A percentile compares a stretch with the other conserved stretches of the same genome.
Evolutionary conservation across 2,888 invertebrate species (phyloP).

Genomic region (Bellardia pandia): DNA sequence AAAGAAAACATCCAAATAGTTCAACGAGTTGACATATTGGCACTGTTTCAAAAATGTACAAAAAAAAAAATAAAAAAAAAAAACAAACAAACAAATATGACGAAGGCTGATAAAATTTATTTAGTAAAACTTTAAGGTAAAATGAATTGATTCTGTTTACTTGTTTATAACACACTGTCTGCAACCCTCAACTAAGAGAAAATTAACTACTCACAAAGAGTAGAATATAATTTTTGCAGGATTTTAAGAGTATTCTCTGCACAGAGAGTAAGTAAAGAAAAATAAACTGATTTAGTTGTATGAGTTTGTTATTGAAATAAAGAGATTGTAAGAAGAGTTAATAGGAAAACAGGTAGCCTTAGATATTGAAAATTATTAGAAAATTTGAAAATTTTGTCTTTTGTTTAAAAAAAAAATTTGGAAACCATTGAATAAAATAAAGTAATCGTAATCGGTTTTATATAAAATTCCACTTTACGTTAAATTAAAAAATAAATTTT

Average conservation of each 20-base stretch:
- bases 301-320: too few relatives aligned
- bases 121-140: slow-evolving; percentile 22
- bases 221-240: background rate
- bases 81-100: background rate
- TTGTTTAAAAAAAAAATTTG: too few relatives aligned
- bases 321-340: too few relatives aligned
- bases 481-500: too few relatives aligned
- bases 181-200: background rate
- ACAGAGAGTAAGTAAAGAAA: background rate
- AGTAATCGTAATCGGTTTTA: too few relatives aligned
- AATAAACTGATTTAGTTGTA: background rate
- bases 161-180: background rate
- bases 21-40: slow-evolving; percentile 74
- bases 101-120: slow-evolving; percentile 5
- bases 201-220: background rate
- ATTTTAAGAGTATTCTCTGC: background rate
- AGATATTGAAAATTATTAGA: too few relatives aligned
- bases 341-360: too few relatives aligned
- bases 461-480: too few relatives aligned
- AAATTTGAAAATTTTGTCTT: too few relatives aligned
- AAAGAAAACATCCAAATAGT: slow-evolving; percentile 41
- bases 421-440: too few relatives aligned
- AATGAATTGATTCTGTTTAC: background rate
- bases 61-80: slow-evolving; percentile 7
- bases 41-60: slow-evolving; percentile 67